phyloP scores from a whole-genome alignment of 1,140 invertebrate species.

The Drosophila sp. region DNA sequence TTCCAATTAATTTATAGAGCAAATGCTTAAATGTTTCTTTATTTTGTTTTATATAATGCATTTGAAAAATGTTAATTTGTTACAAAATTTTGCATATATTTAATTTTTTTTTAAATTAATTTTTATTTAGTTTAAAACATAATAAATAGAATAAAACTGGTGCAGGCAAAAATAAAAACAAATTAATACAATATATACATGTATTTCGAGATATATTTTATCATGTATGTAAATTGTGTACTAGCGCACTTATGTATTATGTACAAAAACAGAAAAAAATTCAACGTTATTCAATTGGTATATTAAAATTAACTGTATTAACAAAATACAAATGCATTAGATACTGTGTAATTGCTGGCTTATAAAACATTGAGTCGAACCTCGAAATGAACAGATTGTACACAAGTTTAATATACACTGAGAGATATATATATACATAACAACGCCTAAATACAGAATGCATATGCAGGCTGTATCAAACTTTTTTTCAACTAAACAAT shows the following conservation, averaged over 20 bases:
- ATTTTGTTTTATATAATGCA: conserved; percentile 39
- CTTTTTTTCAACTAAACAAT: conserved; percentile 10
- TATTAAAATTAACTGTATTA: conserved; percentile 13
- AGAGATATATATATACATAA: conserved; percentile 38
- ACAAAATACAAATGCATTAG: conserved; percentile 4
- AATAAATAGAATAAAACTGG: conserved; percentile 60
- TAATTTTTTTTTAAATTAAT: conserved; percentile 42
- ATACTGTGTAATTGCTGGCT: no score
- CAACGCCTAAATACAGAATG: conserved; percentile 42
- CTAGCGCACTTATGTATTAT: conserved; percentile 22
- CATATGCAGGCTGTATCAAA: conserved; percentile 19
- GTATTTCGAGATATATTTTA: conserved; percentile 3
- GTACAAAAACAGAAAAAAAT: conserved; percentile 19
- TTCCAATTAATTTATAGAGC: conserved; percentile 46
- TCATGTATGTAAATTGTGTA: conserved; percentile 16
- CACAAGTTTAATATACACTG: conserved; percentile 31
- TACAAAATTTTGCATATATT: conserved; percentile 34
- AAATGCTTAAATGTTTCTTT: conserved; percentile 41
- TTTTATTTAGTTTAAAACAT: conserved; percentile 50
- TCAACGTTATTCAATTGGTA: conserved; percentile 28
- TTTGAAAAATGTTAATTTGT: conserved; percentile 48
- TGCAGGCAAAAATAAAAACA: conserved; percentile 65
- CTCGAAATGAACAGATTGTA: conserved; percentile 15
- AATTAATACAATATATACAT: conserved; percentile 8
- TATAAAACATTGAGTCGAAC: not conserved